Conservation (phyloP, 2,113 vertebrate genomes). For the Agelaius tricolor region DNA sequence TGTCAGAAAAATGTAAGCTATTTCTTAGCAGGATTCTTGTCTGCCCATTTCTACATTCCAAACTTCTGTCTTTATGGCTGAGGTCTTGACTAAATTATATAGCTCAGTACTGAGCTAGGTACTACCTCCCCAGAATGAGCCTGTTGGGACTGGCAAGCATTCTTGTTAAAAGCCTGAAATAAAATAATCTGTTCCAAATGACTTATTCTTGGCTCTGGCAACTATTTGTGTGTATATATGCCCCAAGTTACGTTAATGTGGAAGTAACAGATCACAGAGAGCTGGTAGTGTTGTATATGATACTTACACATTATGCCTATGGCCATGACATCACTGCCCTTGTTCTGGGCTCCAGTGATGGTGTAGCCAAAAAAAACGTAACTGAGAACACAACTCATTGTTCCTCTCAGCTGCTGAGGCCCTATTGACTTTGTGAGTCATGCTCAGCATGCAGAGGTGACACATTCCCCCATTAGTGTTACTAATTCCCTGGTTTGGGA, state of each 20-base stretch:
- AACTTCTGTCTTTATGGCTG: constrained; percentile 17
- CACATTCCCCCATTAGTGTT: neutral
- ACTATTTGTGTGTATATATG: neutral
- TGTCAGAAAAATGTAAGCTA: constrained; percentile 48
- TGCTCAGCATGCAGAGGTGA: neutral
- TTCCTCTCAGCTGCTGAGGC: neutral
- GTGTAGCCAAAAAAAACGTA: neutral
- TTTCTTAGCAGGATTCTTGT: constrained; percentile 39
- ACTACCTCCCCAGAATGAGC: neutral
- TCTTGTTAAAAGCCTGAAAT: constrained; percentile 33
- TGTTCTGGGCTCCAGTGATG: neutral
- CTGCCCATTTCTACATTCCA: constrained; percentile 46
- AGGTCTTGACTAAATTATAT: constrained; percentile 36
- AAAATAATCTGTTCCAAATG: constrained; percentile 35
- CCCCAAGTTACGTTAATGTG: neutral
- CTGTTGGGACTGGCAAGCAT: constrained; percentile 14
- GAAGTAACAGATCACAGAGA: constrained; percentile 37
- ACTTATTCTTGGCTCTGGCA: constrained; percentile 25
- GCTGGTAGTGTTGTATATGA: neutral
- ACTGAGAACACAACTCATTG: neutral
- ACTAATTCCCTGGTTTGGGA: neutral
- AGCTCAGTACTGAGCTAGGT: neutral
- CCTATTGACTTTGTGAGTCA: constrained; percentile 20
- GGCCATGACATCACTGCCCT: constrained; percentile 32
- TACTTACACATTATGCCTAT: neutral